A percentile compares a stretch with the other conserved stretches of the same genome.
These are phyloP conservation scores for Neocrepidodera transversa DNA, from an alignment of 2,888 invertebrate genomes.

Conservation along the genomic window DNA sequence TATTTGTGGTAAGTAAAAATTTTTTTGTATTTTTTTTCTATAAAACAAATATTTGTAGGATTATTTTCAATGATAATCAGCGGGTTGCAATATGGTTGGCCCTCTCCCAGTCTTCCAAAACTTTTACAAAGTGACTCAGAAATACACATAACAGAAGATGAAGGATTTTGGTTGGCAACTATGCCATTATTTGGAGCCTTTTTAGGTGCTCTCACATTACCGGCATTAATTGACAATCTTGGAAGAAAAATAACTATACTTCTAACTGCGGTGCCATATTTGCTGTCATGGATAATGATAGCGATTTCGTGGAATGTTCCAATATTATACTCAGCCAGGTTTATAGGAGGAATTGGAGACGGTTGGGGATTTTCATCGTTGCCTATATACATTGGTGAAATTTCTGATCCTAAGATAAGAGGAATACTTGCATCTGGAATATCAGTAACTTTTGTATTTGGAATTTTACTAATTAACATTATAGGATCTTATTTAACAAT, in stretches of 20 bases:
- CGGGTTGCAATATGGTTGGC: constrained; percentile 65
- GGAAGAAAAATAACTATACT: constrained; percentile 73
- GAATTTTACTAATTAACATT: constrained; percentile 65
- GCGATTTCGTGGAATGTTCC: constrained; percentile 66
- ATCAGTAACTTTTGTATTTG: constrained; percentile 63
- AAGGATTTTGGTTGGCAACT: constrained; percentile 72
- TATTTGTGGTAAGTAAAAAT: too few species aligned
- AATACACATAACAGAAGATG: constrained; percentile 57
- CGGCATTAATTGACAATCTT: constrained; percentile 69
- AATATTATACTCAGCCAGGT: constrained; percentile 61
- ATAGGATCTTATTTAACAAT: too few species aligned
- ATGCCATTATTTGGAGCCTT: constrained; percentile 71
- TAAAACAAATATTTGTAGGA: too few species aligned
- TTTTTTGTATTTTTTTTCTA: too few species aligned
- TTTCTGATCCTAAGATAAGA: constrained; percentile 65
- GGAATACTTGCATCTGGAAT: constrained; percentile 67
- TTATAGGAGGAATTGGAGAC: constrained; percentile 70
- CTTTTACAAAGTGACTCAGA: constrained; percentile 55
- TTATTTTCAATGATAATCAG: constrained; percentile 55
- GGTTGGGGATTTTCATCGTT: constrained; percentile 59
- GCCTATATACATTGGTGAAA: constrained; percentile 70
- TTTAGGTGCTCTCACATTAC: constrained; percentile 68
- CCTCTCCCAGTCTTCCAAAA: constrained; percentile 68
- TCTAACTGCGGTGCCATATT: constrained; percentile 65
- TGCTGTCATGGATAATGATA: constrained; percentile 70